These are phyloP conservation scores for Scaptomyza graminum DNA, from an alignment of 1,140 invertebrate species.

Conservation along the genomic window DNA sequence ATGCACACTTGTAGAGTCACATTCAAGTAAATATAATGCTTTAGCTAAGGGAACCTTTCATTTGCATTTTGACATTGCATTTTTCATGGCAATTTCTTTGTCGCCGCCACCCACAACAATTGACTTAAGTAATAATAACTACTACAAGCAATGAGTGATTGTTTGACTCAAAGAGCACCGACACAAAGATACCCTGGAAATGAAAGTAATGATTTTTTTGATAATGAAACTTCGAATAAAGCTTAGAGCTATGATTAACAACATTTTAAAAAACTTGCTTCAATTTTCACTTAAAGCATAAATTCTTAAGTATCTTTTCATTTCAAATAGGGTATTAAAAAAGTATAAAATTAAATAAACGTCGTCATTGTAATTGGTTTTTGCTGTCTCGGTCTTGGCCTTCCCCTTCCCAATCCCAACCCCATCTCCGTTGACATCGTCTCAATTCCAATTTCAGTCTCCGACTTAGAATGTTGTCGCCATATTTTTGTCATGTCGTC, in stretches of 20 bases:
- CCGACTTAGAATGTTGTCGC: slow-evolving; percentile 52
- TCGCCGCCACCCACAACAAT: slow-evolving; percentile 40
- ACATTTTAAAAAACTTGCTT: too few relatives aligned
- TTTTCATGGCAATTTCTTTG: slow-evolving; percentile 44
- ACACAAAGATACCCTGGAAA: slow-evolving; percentile 16
- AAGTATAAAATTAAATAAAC: background rate
- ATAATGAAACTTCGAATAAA: too few relatives aligned
- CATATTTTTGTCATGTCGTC: slow-evolving; percentile 36
- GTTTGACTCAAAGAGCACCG: background rate
- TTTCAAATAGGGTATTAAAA: slow-evolving; percentile 5
- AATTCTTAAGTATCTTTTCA: background rate
- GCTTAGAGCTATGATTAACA: background rate
- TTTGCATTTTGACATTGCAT: slow-evolving; percentile 51
- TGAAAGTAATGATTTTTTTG: too few relatives aligned
- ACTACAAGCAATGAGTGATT: background rate
- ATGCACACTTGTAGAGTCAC: slow-evolving; percentile 28
- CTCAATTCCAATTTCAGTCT: slow-evolving; percentile 10
- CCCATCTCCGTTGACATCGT: background rate
- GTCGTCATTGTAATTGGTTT: slow-evolving; percentile 50
- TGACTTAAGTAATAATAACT: slow-evolving; percentile 38
- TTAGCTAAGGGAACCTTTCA: background rate
- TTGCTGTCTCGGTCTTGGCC: slow-evolving; percentile 27
- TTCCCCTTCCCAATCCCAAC: background rate
- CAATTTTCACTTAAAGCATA: too few relatives aligned
- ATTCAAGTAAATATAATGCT: background rate